These are phyloP conservation scores for Leptothorax acervorum DNA, from an alignment of 2,888 invertebrate species.

Conservation along the genomic window DNA sequence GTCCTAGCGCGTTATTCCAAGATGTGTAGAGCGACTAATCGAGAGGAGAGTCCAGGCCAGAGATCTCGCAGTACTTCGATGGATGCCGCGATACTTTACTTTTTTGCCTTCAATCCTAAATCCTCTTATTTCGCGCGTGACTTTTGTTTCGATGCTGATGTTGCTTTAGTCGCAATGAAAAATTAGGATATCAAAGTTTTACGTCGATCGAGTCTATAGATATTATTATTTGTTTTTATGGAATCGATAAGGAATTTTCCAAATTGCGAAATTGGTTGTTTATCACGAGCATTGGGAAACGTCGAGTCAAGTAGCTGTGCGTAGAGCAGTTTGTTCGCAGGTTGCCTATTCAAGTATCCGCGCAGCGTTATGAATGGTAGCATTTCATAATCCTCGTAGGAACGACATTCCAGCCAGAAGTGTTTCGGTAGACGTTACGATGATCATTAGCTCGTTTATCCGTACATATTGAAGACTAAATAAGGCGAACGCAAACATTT, in stretches of 20 bases:
- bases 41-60: conserved; percentile 35
- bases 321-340: conserved; percentile 15
- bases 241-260: not conserved
- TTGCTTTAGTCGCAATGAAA: conserved; percentile 27
- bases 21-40: conserved; percentile 57
- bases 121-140: conserved; percentile 28
- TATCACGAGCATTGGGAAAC: conserved; percentile 28
- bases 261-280: not conserved
- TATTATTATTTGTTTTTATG: conserved; percentile 21
- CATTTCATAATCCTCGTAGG: conserved; percentile 35
- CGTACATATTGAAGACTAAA: not conserved
- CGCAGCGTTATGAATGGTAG: not conserved
- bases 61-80: conserved; percentile 45
- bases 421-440: conserved; percentile 7
- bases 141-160: conserved; percentile 7
- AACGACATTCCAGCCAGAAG: conserved; percentile 37
- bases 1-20: conserved; percentile 61
- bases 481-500: conserved; percentile 21
- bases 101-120: conserved; percentile 36
- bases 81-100: conserved; percentile 31
- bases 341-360: not conserved
- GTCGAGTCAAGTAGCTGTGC: conserved; percentile 19
- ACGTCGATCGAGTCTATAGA: conserved; percentile 56
- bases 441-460: conserved; percentile 19
- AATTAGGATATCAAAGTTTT: not conserved